A percentile compares a stretch with the other conserved stretches of the same genome.
Evolutionary conservation across 2,888 invertebrate genomes (phyloP).

Genomic region (Trypoxylon attenuatum): DNA sequence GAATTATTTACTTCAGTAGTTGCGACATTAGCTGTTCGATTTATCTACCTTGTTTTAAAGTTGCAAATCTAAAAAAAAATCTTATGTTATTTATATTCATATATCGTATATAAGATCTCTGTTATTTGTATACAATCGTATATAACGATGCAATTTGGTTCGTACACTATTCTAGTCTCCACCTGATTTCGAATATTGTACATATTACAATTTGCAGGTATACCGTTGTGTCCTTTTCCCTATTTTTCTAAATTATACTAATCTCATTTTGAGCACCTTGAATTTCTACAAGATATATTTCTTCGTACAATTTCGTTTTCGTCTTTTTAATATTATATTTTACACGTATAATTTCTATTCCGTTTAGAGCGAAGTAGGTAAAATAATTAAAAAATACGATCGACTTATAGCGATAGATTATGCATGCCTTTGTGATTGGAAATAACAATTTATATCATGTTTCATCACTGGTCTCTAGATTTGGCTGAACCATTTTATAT

Average conservation of each 20-base stretch:
- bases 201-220: conserved; percentile 15
- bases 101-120: conserved; percentile 22
- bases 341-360: too few relatives aligned
- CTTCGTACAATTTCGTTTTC: neutral
- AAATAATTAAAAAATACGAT: too few relatives aligned
- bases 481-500: too few relatives aligned
- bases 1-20: conserved; percentile 17
- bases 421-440: conserved; percentile 10
- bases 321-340: too few relatives aligned
- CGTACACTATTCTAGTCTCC: conserved; percentile 57
- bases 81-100: conserved; percentile 43
- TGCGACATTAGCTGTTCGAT: conserved; percentile 37
- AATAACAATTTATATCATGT: too few relatives aligned
- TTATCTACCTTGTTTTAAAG: conserved; percentile 31
- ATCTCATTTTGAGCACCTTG: neutral
- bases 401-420: too few relatives aligned
- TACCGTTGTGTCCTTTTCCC: conserved; percentile 4
- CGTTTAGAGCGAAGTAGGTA: too few relatives aligned
- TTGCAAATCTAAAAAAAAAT: conserved; percentile 32
- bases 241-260: conserved; percentile 9
- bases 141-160: conserved; percentile 43
- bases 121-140: conserved; percentile 37
- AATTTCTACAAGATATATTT: neutral
- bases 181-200: conserved; percentile 45
- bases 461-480: too few relatives aligned